These are phyloP conservation scores for Perdita meconis DNA, from an alignment of 2,888 invertebrate species.

Conservation along the genomic window DNA sequence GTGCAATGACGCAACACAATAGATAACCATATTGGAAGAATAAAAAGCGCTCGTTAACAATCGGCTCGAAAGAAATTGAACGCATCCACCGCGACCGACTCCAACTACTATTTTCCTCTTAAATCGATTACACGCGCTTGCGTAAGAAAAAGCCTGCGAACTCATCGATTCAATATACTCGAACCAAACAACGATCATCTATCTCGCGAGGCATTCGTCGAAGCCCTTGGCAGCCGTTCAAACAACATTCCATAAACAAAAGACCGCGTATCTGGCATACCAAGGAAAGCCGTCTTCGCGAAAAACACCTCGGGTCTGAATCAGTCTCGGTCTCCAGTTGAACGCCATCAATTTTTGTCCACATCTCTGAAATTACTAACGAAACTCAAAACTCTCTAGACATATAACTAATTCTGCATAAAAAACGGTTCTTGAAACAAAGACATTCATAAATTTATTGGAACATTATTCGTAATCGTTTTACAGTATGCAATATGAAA, in stretches of 20 bases:
- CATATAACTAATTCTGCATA: too few species aligned
- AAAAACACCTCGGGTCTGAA: background rate
- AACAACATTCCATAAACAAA: conserved; percentile 51
- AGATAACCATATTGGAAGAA: too few species aligned
- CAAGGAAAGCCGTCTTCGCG: background rate
- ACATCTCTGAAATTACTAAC: background rate
- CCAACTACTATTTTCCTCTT: background rate
- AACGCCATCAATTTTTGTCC: background rate
- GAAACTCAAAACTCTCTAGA: background rate
- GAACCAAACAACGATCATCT: conserved; percentile 27
- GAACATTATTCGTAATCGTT: too few species aligned
- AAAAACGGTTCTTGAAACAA: too few species aligned
- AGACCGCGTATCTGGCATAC: conserved; percentile 28
- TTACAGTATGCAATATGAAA: too few species aligned
- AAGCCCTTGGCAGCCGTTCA: conserved; percentile 42
- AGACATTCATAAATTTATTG: too few species aligned
- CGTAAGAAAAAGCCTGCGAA: conserved; percentile 11
- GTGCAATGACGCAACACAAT: too few species aligned
- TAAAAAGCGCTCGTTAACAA: too few species aligned
- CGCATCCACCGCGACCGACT: background rate
- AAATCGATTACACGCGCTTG: background rate
- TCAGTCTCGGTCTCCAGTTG: background rate
- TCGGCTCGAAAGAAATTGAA: background rate
- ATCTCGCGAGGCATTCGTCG: conserved; percentile 34
- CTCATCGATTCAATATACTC: conserved; percentile 32